Evolutionary conservation across 2,113 vertebrate genomes (phyloP).

Genomic region (Nothoprocta perdicaria): DNA sequence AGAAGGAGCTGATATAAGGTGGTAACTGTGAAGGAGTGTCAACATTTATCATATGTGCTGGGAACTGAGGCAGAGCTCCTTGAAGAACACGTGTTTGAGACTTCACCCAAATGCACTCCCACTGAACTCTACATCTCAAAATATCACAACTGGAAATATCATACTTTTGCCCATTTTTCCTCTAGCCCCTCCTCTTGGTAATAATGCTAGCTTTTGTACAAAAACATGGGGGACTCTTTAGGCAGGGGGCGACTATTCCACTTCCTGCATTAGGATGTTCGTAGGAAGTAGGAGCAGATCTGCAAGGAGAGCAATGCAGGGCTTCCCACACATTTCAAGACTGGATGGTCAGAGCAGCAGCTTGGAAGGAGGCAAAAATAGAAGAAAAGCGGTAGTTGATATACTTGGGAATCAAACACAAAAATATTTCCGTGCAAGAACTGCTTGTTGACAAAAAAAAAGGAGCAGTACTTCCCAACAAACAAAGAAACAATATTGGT

Average conservation of each 20-base stretch:
- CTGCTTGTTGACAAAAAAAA: not conserved
- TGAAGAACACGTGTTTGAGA: not conserved
- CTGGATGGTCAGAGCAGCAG: not conserved
- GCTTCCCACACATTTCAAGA: not conserved
- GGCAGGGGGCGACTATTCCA: not conserved
- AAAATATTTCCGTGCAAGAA: not conserved
- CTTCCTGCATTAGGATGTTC: not conserved
- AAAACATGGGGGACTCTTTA: not conserved
- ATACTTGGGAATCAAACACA: not conserved
- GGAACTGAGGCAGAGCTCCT: not conserved
- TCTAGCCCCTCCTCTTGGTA: not conserved
- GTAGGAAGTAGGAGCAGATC: not conserved
- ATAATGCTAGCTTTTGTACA: not conserved
- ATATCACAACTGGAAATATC: not conserved
- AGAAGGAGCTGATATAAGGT: not conserved
- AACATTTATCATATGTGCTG: not conserved
- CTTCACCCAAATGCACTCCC: not conserved
- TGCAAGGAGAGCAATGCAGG: not conserved
- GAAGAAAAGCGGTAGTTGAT: not conserved
- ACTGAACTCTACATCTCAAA: not conserved
- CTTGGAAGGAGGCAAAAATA: not conserved
- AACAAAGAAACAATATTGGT: not conserved
- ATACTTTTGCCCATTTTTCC: not conserved
- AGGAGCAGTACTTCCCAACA: rapidly evolving
- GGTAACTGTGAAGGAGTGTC: not conserved